These are phyloP conservation scores for Hoplodrina ambigua DNA, from an alignment of 2,888 invertebrate genomes.

Conservation along the genomic window DNA sequence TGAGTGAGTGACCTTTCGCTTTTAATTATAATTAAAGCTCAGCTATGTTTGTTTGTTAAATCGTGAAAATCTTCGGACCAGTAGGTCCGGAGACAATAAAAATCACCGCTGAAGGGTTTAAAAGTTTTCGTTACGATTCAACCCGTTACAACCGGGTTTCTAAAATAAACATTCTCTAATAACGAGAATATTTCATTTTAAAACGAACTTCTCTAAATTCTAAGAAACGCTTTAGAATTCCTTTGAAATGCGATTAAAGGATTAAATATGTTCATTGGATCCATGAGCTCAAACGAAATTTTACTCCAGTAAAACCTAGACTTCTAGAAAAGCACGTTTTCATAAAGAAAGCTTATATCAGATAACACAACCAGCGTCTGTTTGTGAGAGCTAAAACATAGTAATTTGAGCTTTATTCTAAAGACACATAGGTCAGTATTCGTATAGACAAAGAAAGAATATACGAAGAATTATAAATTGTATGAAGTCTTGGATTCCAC, in stretches of 20 bases:
- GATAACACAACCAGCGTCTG: conserved; percentile 13
- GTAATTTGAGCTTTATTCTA: conserved; percentile 18
- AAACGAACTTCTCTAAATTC: not conserved
- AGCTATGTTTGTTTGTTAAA: no score
- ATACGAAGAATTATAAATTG: not conserved
- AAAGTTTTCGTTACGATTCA: no score
- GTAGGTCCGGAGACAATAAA: no score
- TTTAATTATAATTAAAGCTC: no score
- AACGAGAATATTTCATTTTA: not conserved
- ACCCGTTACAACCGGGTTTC: not conserved
- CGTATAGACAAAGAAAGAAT: not conserved
- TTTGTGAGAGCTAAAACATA: not conserved
- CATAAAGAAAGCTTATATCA: conserved; percentile 34
- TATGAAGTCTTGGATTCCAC: not conserved
- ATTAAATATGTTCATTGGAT: conserved; percentile 12
- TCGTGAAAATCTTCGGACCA: no score
- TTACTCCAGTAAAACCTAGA: conserved; percentile 9
- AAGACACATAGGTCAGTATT: not conserved
- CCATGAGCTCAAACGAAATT: conserved; percentile 29
- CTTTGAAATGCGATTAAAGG: conserved; percentile 25
- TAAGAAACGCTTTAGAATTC: conserved; percentile 11
- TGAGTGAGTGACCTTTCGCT: no score
- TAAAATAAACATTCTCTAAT: not conserved
- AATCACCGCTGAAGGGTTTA: no score
- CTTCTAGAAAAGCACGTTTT: conserved; percentile 17